Conservation (phyloP, 1,140 invertebrate species). For the Kradibia gibbosae region DNA sequence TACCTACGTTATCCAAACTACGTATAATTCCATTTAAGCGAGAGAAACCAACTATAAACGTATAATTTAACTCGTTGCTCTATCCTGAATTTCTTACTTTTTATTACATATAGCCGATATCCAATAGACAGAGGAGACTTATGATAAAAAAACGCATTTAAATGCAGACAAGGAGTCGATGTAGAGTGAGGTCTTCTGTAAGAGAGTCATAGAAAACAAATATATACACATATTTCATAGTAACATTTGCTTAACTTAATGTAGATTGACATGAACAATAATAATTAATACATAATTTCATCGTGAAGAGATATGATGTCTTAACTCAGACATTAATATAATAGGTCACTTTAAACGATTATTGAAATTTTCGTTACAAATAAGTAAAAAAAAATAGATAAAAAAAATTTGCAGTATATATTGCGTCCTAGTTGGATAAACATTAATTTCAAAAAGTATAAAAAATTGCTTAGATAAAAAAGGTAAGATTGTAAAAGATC, state of each 20-base stretch:
- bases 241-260: not conserved
- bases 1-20: too few species aligned
- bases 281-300: not conserved
- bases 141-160: not conserved
- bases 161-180: not conserved
- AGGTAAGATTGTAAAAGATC: not conserved
- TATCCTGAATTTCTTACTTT: constrained; percentile 1
- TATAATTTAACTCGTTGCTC: not conserved
- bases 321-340: not conserved
- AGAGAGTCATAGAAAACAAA: not conserved
- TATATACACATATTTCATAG: not conserved
- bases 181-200: not conserved
- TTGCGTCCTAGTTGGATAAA: not conserved
- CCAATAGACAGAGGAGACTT: not conserved
- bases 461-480: not conserved
- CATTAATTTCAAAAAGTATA: not conserved
- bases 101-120: constrained; percentile 12
- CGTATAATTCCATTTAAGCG: not conserved
- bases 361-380: not conserved
- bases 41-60: not conserved
- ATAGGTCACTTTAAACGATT: not conserved
- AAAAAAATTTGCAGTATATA: not conserved
- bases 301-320: not conserved
- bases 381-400: not conserved
- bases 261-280: not conserved